Evolutionary conservation across 2,888 invertebrate species (phyloP).

Genomic region (Dioctria linearis): DNA sequence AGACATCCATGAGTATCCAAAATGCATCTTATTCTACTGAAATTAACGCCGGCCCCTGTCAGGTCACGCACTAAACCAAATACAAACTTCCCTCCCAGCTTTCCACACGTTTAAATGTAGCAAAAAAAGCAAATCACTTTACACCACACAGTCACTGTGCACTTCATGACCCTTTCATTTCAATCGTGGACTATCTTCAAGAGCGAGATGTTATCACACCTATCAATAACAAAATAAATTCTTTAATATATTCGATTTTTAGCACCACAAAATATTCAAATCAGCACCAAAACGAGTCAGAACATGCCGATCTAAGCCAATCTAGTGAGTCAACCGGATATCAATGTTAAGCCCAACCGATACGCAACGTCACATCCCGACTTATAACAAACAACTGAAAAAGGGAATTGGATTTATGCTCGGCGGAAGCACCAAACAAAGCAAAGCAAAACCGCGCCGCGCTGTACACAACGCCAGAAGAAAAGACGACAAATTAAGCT

Average conservation of each 20-base stretch:
- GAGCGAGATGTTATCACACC: neutral
- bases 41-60: neutral
- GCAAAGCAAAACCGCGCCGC: too few relatives aligned
- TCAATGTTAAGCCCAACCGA: neutral
- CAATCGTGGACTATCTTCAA: constrained; percentile 7
- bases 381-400: constrained; percentile 20
- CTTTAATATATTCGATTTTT: neutral
- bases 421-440: too few relatives aligned
- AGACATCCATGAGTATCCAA: constrained; percentile 17
- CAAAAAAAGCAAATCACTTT: constrained; percentile 5
- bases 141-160: neutral
- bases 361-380: neutral
- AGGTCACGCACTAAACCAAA: constrained; percentile 17
- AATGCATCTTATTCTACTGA: constrained; percentile 16
- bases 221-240: neutral
- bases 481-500: too few relatives aligned
- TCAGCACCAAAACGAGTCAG: neutral
- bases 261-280: neutral
- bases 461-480: too few relatives aligned
- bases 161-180: constrained; percentile 15
- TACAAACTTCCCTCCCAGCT: neutral
- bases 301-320: neutral
- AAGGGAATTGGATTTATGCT: too few relatives aligned
- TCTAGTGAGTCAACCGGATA: neutral
- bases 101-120: constrained; percentile 7